Base-by-base conservation (phyloP, 2,888 invertebrate genomes). In the Andrena hattorfiana region DNA sequence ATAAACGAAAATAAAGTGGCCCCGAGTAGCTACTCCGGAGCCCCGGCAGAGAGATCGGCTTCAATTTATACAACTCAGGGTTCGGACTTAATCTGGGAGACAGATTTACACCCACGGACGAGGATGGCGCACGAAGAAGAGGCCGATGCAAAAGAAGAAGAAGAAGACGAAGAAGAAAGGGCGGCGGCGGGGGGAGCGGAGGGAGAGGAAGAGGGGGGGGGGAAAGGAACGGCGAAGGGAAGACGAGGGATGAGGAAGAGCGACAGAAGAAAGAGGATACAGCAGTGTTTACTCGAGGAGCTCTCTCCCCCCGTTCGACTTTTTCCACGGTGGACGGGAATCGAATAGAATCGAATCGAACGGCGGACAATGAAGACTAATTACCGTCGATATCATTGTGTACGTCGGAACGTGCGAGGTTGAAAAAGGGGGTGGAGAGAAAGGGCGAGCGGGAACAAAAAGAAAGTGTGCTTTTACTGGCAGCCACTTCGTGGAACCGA, bases 1-100 rank as follows among this genome's bases (percentile, higher is more conserved):
- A 92, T 91, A 92, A 92, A 91, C 89, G 90, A 90, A 92, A 92
- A 92, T 90, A 91, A 91, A 91, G 90, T 90, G 88, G 90, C 89
- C 80, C 85, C 77, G 81, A 86, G 87, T 85, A 86, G 87, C 86
- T 87, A 86, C 89, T 89, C 85, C 85, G 84, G 80, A 80, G 85
- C 82, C 72, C 81, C 77, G 83, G 80, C 86, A 81, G 88, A 90
- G 87, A 87, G 90, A 90, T 92, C 90, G 90, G 86, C 90, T 91
- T 91, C 92, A 91, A 91, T 92, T 91, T 91, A 91, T 92, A 92
- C 90, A 88, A 91, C 91, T 91, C 89, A 90, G 87, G 87, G 87
- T 88, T 90, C 90, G 89, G 90, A 92, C 91, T 92, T 91, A 91
- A 91, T 91, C 92, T 91, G 88, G 86, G 89, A 91, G 89, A 91